Evolutionary conservation across 2,797 vertebrate genomes (phyloP).

Genomic region (Picus viridis): DNA sequence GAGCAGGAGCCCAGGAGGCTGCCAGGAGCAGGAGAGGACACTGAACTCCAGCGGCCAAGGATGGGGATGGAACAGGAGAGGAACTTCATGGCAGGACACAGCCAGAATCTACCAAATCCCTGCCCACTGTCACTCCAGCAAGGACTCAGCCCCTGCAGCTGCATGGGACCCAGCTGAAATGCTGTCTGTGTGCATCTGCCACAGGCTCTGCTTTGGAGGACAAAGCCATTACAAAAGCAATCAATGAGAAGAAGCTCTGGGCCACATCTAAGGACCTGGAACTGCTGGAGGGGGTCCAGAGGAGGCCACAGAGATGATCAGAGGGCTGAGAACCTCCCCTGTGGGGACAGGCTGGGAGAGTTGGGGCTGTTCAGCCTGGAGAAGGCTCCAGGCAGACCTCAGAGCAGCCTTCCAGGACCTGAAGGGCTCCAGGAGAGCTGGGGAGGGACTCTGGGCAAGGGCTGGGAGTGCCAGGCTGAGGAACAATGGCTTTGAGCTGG

Average conservation of each 20-base stretch:
- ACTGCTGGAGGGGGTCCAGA: too few relatives aligned
- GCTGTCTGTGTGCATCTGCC: neutral
- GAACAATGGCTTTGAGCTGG: too few relatives aligned
- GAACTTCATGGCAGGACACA: neutral
- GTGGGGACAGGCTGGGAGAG: too few relatives aligned
- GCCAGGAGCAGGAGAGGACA: neutral
- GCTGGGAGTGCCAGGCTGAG: too few relatives aligned
- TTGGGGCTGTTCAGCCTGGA: too few relatives aligned
- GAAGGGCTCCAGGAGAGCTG: too few relatives aligned
- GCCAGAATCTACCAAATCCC: neutral
- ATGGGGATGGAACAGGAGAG: neutral
- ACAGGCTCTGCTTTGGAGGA: neutral
- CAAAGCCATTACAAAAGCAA: neutral
- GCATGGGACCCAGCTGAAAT: neutral
- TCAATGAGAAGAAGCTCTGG: neutral
- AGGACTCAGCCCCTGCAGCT: neutral
- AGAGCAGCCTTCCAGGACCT: too few relatives aligned
- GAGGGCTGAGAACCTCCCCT: too few relatives aligned
- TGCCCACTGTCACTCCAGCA: too few relatives aligned
- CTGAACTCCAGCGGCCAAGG: neutral
- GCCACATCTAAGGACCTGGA: neutral
- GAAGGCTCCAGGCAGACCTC: too few relatives aligned
- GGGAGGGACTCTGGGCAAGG: too few relatives aligned
- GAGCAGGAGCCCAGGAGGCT: neutral
- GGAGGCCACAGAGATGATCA: too few relatives aligned